These are phyloP conservation scores for Beroe ovata DNA, from an alignment of 37 sponge, comb jelly and placozoan genomes.

Conservation along the genomic window DNA sequence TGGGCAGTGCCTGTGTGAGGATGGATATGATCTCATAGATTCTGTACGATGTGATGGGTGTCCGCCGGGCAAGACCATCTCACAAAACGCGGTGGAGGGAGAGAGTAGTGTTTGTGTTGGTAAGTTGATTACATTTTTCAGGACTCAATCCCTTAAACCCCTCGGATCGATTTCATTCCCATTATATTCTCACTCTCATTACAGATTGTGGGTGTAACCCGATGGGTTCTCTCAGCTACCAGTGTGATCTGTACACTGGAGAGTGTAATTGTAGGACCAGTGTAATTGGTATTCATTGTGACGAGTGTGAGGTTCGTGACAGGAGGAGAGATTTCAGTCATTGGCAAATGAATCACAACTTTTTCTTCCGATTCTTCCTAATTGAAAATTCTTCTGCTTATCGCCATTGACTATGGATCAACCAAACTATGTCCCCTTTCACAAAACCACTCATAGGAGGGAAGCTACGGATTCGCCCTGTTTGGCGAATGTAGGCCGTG, in stretches of 20 bases:
- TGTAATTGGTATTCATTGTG: constrained; percentile 74
- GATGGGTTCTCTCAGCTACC: constrained; percentile 60
- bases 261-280: constrained; percentile 73
- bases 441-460: background rate
- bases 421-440: too few species aligned
- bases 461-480: constrained; percentile 24
- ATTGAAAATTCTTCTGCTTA: too few species aligned
- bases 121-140: too few species aligned
- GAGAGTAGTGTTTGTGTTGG: background rate
- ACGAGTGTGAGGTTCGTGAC: constrained; percentile 70
- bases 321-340: too few species aligned
- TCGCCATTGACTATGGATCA: too few species aligned
- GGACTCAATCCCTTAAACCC: too few species aligned
- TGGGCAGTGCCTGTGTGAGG: constrained; percentile 81
- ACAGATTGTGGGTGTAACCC: constrained; percentile 74
- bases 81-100: background rate
- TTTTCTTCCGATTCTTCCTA: too few species aligned
- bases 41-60: constrained; percentile 78
- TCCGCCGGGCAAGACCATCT: constrained; percentile 64
- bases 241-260: constrained; percentile 76
- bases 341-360: too few species aligned
- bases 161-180: too few species aligned
- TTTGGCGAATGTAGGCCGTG: constrained; percentile 26
- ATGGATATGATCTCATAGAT: constrained; percentile 72
- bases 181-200: background rate